phyloP scores from a whole-genome alignment of 2,113 vertebrate species.

The Ondatra zibethicus region DNA sequence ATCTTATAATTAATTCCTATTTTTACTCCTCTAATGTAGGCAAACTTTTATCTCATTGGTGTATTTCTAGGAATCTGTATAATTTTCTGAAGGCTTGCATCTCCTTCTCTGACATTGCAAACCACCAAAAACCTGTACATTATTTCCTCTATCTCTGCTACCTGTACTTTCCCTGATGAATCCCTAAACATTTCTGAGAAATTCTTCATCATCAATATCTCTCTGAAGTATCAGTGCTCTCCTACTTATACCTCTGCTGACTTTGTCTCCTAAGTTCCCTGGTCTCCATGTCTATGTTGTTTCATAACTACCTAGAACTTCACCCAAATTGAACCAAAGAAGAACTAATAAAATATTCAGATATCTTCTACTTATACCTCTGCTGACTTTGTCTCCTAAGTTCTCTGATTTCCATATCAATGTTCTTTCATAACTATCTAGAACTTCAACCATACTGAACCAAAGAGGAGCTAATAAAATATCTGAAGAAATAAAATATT shows the following conservation, averaged over 20 bases:
- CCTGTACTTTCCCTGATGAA: background rate
- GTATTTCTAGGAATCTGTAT: background rate
- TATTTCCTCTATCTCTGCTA: background rate
- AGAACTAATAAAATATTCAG: background rate
- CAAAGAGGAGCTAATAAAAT: background rate
- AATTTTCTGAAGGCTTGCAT: background rate
- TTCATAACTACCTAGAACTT: background rate
- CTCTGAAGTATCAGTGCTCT: background rate
- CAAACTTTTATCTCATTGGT: conserved; percentile 20
- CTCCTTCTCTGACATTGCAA: background rate
- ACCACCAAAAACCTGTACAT: background rate
- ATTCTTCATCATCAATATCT: background rate
- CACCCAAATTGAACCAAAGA: background rate
- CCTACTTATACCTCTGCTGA: background rate
- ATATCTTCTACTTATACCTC: background rate
- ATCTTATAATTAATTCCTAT: background rate
- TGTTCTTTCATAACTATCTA: background rate
- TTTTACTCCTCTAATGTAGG: background rate
- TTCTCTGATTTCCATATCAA: background rate
- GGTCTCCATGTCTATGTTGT: background rate
- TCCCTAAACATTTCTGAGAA: background rate
- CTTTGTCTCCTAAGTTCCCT: background rate
- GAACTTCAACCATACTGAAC: background rate
- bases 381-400: background rate
- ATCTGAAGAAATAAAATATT: background rate